phyloP scores from a whole-genome alignment of 2,797 vertebrate genomes.

The Enteromius treurensis region DNA sequence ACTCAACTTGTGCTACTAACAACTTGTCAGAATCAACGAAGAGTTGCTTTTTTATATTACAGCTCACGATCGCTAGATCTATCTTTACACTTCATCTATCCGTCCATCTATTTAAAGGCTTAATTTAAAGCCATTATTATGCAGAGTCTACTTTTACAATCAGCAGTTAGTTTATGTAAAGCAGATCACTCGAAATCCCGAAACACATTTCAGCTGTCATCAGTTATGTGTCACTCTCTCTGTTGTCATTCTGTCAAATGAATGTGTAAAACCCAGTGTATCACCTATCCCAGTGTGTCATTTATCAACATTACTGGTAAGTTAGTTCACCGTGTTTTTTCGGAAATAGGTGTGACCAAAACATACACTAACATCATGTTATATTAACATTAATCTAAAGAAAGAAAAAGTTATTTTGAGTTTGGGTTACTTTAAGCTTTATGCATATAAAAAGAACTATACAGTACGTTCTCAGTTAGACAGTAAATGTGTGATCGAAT shows the following conservation, averaged over 20 bases:
- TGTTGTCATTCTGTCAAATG: neutral
- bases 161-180: slow-evolving; percentile 46
- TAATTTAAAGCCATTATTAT: neutral
- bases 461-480: neutral
- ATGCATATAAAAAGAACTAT: neutral
- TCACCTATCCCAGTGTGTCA: slow-evolving; percentile 20
- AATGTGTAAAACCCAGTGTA: neutral
- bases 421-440: neutral
- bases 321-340: neutral
- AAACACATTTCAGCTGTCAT: slow-evolving; percentile 20
- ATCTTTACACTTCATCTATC: neutral
- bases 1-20: neutral
- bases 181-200: slow-evolving; percentile 7
- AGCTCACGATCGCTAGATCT: neutral
- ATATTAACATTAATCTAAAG: neutral
- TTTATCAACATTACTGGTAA: slow-evolving; percentile 17
- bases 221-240: neutral
- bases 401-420: neutral
- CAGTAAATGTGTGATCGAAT: neutral
- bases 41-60: neutral
- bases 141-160: slow-evolving; percentile 41
- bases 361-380: neutral
- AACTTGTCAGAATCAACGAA: neutral
- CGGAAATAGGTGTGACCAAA: slow-evolving; percentile 7
- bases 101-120: neutral